phyloP scores from a whole-genome alignment of 2,113 vertebrate genomes.

The Sorex fumeus region DNA sequence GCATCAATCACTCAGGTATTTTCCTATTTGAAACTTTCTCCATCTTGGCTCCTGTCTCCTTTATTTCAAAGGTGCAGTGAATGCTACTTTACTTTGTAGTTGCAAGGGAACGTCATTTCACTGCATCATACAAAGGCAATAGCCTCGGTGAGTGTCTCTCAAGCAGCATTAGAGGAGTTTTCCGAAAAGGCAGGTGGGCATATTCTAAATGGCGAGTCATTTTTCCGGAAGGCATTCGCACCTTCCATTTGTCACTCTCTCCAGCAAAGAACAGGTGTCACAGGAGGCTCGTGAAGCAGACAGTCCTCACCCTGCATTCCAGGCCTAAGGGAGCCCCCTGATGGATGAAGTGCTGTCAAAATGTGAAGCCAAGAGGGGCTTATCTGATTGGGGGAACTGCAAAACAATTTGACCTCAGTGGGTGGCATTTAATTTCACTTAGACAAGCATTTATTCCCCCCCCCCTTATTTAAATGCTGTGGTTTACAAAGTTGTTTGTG shows the following conservation, averaged over 20 bases:
- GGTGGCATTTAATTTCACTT: constrained; percentile 51
- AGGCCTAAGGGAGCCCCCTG: background rate
- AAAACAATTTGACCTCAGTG: background rate
- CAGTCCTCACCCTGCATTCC: background rate
- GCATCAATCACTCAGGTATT: constrained; percentile 70
- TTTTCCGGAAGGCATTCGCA: background rate
- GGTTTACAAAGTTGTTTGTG: no score
- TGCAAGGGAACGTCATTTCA: constrained; percentile 53
- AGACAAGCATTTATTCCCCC: background rate
- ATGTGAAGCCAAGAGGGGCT: background rate
- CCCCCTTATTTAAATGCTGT: no score
- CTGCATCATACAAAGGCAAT: constrained; percentile 1
- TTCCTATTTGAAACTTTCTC: constrained; percentile 58
- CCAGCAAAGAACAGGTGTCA: constrained; percentile 13
- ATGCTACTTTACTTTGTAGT: constrained; percentile 56
- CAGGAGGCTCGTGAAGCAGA: background rate
- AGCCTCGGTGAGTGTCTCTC: background rate
- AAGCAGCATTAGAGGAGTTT: constrained; percentile 30
- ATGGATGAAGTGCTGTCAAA: background rate
- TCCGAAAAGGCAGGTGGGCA: background rate
- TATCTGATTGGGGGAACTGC: constrained; percentile 11
- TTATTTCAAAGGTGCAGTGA: constrained; percentile 61
- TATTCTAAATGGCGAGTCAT: background rate
- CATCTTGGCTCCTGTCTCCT: background rate
- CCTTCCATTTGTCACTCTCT: constrained; percentile 45